These are phyloP conservation scores for Drosophila testacea DNA, from an alignment of 2,888 invertebrate genomes.

Conservation along the genomic window DNA sequence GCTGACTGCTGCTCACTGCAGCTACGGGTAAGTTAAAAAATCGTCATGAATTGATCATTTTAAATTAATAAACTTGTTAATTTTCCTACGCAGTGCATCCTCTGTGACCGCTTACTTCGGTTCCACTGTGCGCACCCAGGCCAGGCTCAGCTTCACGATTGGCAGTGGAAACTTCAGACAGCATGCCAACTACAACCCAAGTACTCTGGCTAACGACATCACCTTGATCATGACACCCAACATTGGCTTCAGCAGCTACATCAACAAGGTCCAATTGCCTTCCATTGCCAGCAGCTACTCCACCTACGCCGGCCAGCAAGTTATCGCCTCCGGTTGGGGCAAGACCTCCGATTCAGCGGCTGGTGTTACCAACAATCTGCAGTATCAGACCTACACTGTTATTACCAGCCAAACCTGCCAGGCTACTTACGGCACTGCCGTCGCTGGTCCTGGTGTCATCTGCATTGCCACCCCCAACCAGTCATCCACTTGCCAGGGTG, in stretches of 20 bases:
- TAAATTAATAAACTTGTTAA: background rate
- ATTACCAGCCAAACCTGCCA: slow-evolving; percentile 75
- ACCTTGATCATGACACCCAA: slow-evolving; percentile 63
- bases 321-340: slow-evolving; percentile 86
- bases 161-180: slow-evolving; percentile 66
- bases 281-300: slow-evolving; percentile 45
- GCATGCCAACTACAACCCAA: slow-evolving; percentile 37
- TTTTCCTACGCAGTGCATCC: slow-evolving; percentile 21
- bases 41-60: background rate
- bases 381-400: slow-evolving; percentile 71
- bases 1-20: slow-evolving; percentile 72
- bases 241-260: slow-evolving; percentile 41
- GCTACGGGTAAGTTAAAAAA: slow-evolving; percentile 40
- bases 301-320: slow-evolving; percentile 73
- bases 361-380: slow-evolving; percentile 71
- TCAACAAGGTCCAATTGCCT: slow-evolving; percentile 57
- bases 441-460: slow-evolving; percentile 39
- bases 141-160: slow-evolving; percentile 54
- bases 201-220: slow-evolving; percentile 66
- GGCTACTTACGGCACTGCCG: slow-evolving; percentile 40
- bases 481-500: slow-evolving; percentile 72
- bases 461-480: slow-evolving; percentile 66
- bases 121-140: slow-evolving; percentile 59
- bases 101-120: slow-evolving; percentile 65
- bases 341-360: slow-evolving; percentile 57